Evolutionary conservation across 2,888 invertebrate genomes (phyloP), one percentile per base, ranked within the genome.

Genomic region (Prosapia bicincta): DNA sequence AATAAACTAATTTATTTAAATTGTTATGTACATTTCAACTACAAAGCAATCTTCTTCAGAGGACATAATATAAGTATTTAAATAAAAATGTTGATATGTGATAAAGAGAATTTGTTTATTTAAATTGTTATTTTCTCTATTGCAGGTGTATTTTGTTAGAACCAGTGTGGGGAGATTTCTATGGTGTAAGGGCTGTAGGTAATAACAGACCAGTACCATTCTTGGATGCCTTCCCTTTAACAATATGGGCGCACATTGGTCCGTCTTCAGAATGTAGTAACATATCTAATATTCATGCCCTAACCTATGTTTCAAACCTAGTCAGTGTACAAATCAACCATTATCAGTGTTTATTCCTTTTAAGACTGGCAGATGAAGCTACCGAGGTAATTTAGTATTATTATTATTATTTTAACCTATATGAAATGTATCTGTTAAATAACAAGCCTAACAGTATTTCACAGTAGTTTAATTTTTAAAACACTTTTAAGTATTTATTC

Each of bases 141-240:
- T 74, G 43, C 74, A 82, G 81, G 94, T 95, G 94, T 84, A 89
- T 95, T 15, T 89, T 91, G 81, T 88, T 94, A 66, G 97, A 98
- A 83, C 97, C 98, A 0, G 88, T 97, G 72, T 98, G 97, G 97
- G 92, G 93, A 13, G 98, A 98, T 85, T 97, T 97, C 84, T 88
- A 91, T 78, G 96, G 96, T 6, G 93, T 94, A 0, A 88, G 93
- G 28, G 93, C 94, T 0, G 88, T 90, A 26, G 93, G 93, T 0
- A 88, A 89, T 76, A 90, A 89, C 82, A 91, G 91, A 81, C 90
- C 94, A 0, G 91, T 94, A 79, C 93, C 95, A 1, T 90, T 95
- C 83, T 85, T 95, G 28, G 95, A 95, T 84, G 93, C 96, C 3
- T 92, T 97, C 80, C 97, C 97, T 0, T 85, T 96, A 26, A 94